Evolutionary conservation across 1,140 invertebrate genomes (phyloP).

Genomic region (Heliconius congener): DNA sequence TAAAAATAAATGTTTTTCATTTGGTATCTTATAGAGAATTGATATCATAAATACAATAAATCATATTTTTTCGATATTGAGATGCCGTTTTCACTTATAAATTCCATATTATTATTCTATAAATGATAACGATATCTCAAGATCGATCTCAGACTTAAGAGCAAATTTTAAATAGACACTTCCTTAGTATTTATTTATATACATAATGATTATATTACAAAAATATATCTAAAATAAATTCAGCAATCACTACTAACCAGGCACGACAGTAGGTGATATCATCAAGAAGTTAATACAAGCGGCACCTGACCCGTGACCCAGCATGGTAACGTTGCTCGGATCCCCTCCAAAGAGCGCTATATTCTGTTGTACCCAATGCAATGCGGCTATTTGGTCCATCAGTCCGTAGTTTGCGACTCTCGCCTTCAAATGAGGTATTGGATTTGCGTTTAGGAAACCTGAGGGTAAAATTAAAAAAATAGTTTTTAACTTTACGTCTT

Average conservation of each 20-base stretch:
- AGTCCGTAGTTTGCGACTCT: constrained; percentile 95
- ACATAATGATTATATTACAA: too few species aligned
- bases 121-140: too few species aligned
- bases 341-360: constrained; percentile 95
- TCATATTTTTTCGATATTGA: too few species aligned
- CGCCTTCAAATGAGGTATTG: constrained; percentile 88
- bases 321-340: constrained; percentile 92
- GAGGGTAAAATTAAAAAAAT: constrained; percentile 20
- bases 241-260: constrained; percentile 82
- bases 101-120: too few species aligned
- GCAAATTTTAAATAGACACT: too few species aligned
- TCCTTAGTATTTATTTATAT: too few species aligned
- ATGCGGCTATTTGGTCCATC: constrained; percentile 95
- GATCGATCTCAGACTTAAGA: too few species aligned
- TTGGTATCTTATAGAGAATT: too few species aligned
- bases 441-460: constrained; percentile 94
- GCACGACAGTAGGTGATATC: constrained; percentile 95
- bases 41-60: too few species aligned
- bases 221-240: neutral
- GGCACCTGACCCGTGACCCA: constrained; percentile 96
- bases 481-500: neutral
- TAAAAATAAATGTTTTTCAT: too few species aligned
- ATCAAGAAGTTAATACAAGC: constrained; percentile 97
- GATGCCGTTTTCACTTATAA: too few species aligned
- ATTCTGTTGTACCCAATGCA: constrained; percentile 96